These are phyloP conservation scores for Phrixothrix hirtus DNA, from an alignment of 2,888 invertebrate genomes.

Conservation along the genomic window DNA sequence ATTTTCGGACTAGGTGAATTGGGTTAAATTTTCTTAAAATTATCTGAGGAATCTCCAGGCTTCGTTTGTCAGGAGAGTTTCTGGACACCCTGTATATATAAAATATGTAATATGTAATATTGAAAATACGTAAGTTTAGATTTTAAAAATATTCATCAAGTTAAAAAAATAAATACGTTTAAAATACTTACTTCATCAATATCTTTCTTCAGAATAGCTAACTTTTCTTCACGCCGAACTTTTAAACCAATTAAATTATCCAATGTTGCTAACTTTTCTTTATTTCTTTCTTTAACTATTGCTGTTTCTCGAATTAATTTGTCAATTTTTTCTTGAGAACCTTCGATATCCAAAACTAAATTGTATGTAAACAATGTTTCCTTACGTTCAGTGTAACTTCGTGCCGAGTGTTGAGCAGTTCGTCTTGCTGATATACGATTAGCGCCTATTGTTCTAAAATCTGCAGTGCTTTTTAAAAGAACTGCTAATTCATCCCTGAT, in stretches of 20 bases:
- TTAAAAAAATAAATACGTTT: no score
- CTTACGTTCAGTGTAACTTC: constrained; percentile 27
- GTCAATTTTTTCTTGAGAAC: constrained; percentile 28
- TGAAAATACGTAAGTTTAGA: constrained; percentile 12
- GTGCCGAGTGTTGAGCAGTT: constrained; percentile 24
- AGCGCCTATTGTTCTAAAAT: constrained; percentile 23
- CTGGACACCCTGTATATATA: no score
- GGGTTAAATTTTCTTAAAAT: no score
- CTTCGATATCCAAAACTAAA: constrained; percentile 31
- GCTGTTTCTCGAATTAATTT: constrained; percentile 29
- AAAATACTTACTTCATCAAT: constrained; percentile 34
- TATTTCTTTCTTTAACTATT: constrained; percentile 28
- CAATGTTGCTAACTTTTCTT: constrained; percentile 33
- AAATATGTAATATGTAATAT: no score
- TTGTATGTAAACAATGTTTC: constrained; percentile 31
- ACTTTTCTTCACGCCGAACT: constrained; percentile 38
- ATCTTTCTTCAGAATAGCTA: constrained; percentile 35
- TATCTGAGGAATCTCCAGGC: no score
- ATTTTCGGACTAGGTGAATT: no score
- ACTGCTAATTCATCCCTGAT: constrained; percentile 31
- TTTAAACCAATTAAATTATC: constrained; percentile 40
- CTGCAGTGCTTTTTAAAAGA: constrained; percentile 25
- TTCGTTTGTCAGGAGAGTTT: no score
- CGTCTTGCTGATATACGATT: constrained; percentile 26
- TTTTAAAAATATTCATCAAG: no score